phyloP scores from a whole-genome alignment of 2,113 vertebrate species.

The Muntiacus reevesi region DNA sequence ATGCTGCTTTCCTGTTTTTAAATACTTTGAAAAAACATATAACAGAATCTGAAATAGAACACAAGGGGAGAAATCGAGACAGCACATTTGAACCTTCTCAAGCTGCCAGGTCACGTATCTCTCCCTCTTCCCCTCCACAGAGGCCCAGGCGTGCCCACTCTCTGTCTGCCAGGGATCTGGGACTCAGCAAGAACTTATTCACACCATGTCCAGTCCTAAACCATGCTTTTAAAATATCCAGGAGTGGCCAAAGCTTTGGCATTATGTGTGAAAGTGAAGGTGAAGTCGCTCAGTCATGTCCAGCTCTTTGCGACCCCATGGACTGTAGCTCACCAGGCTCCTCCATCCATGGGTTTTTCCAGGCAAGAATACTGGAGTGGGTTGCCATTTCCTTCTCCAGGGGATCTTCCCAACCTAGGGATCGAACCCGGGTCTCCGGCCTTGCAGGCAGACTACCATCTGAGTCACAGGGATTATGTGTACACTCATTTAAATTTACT shows the following conservation, averaged over 20 bases:
- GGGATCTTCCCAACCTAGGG: background rate
- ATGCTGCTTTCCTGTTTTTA: slow-evolving; percentile 56
- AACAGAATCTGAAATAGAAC: slow-evolving; percentile 33
- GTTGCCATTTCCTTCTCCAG: background rate
- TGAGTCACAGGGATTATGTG: background rate
- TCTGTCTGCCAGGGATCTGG: background rate
- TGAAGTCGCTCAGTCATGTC: background rate
- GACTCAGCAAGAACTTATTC: background rate
- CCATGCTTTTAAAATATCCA: background rate
- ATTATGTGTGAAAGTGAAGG: background rate
- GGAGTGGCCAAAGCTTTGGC: background rate
- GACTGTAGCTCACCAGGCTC: background rate
- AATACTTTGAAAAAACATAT: background rate
- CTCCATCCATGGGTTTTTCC: background rate
- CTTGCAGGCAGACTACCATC: background rate
- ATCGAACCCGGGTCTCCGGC: accelerated
- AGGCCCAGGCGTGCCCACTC: background rate
- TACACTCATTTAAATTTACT: background rate
- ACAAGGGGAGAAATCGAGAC: background rate
- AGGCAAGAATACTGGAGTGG: background rate
- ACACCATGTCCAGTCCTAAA: background rate
- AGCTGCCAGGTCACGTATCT: background rate
- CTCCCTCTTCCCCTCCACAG: background rate
- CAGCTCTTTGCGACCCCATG: accelerated
- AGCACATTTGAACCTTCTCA: background rate